Base-by-base conservation (phyloP, 2,113 vertebrate genomes). In the Speoplatyrhinus poulsoni region DNA sequence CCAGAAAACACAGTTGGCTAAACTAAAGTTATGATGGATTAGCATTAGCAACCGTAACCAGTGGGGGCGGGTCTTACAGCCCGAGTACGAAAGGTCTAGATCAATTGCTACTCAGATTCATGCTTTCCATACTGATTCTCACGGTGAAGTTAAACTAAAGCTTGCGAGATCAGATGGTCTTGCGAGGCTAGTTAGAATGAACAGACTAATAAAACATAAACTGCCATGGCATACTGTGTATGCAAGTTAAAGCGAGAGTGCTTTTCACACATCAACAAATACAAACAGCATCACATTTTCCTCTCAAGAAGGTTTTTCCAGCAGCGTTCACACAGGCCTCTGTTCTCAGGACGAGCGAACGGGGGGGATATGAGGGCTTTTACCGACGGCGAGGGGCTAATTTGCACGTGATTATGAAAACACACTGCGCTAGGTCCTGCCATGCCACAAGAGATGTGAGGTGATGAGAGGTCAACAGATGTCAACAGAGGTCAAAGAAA, bases 321-420 rank as follows among this genome's bases (percentile, higher is more conserved):
- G 65, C 53, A 3, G 55, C 17, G 63, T 75, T 83, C 50, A 3
- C 61, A 76, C 69, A 48, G 67, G 61, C 67, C 55, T 33, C 1
- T 49, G 59, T 60, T 66, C 63, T 9, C 15, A 52, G 47, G 60
- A 67, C 54, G 69, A 76, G 74, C 15, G 52, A 32, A 61, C 17
- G 46, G 2, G 66, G 6, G 61, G 83, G 78, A 83, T 85, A 80
- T 82, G 76, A 72, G 82, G 83, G 19, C 76, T 86, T 88, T 87
- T 65, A 88, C 75, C 73, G 17, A 73, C 67, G 73, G 78, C 81
- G 9, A 69, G 83, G 82, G 88, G 81, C 83, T 87, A 85, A 90
- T 89, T 91, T 85, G 77, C 77, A 84, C 78, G 76, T 79, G 82
- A 88, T 89, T 88, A 86, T 77, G 81, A 91, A 90, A 91, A 89